Percentiles rank a stretch among this genome's conserved stretches.
These are phyloP conservation scores for Amblyornis subalaris DNA, from an alignment of 2,113 vertebrate genomes.

Conservation along the genomic window DNA sequence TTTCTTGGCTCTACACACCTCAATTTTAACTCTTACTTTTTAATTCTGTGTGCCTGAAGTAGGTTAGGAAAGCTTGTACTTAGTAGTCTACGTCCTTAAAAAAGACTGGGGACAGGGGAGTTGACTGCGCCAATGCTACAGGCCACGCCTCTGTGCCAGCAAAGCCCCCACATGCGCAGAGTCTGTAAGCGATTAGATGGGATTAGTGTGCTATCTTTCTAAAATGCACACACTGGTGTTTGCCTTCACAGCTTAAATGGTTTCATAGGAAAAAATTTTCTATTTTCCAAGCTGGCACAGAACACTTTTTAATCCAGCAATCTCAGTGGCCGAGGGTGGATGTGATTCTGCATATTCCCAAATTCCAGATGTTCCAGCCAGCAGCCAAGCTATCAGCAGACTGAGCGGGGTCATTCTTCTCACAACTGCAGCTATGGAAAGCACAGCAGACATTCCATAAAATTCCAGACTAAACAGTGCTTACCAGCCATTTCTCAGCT, in stretches of 20 bases:
- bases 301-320: background rate
- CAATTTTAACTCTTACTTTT: background rate
- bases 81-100: background rate
- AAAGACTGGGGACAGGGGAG: background rate
- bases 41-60: background rate
- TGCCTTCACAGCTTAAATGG: background rate
- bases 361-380: background rate
- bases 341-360: background rate
- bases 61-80: background rate
- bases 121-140: background rate
- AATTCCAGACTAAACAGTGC: background rate
- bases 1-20: background rate
- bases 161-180: background rate
- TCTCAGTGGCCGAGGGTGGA: background rate
- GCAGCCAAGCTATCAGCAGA: background rate
- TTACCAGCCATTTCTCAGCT: background rate
- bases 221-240: background rate
- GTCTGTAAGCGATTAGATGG: background rate
- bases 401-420: background rate
- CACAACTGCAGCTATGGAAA: background rate
- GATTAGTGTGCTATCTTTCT: background rate
- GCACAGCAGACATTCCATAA: background rate
- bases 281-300: background rate
- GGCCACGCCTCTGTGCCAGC: background rate
- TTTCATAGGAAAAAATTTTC: background rate